A percentile compares a stretch with the other conserved stretches of the same genome.
phyloP scores from a whole-genome alignment of 1,140 invertebrate genomes.

The Hetaerina americana region DNA sequence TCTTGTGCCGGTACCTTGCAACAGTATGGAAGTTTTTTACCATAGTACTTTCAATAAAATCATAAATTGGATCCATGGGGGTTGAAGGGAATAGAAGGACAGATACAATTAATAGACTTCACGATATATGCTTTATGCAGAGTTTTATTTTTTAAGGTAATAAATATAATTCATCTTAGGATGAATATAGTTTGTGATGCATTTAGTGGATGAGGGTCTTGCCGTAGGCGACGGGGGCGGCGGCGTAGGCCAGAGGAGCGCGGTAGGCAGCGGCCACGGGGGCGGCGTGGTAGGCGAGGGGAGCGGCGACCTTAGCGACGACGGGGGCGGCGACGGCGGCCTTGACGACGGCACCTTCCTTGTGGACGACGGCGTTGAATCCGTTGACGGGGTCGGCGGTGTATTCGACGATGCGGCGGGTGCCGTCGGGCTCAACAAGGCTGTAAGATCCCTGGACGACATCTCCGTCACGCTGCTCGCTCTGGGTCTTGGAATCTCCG shows the following conservation, averaged over 20 bases:
- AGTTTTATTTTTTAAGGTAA: background rate
- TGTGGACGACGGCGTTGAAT: conserved; percentile 40
- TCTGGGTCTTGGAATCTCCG: conserved; percentile 17
- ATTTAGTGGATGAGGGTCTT: background rate
- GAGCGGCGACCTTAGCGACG: background rate
- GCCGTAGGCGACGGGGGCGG: background rate
- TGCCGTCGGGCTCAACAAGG: conserved; percentile 10
- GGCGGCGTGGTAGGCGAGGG: background rate
- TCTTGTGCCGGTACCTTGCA: no score
- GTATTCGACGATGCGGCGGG: conserved; percentile 19
- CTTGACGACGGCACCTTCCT: conserved; percentile 18
- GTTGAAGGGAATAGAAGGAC: no score
- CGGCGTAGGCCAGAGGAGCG: background rate
- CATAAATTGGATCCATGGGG: no score
- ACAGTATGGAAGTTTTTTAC: no score
- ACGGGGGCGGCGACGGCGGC: conserved; percentile 20
- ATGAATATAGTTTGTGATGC: background rate
- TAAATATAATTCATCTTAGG: background rate
- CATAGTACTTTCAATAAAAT: no score
- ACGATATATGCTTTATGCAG: no score
- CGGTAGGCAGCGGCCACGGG: background rate
- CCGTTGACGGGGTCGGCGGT: conserved; percentile 29
- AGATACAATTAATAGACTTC: no score
- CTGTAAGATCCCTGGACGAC: conserved; percentile 21
- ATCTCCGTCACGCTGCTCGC: conserved; percentile 13